Evolutionary conservation across 2,113 vertebrate genomes (phyloP), one percentile per base, ranked within the genome.

Genomic region (Tragelaphus imberbis): DNA sequence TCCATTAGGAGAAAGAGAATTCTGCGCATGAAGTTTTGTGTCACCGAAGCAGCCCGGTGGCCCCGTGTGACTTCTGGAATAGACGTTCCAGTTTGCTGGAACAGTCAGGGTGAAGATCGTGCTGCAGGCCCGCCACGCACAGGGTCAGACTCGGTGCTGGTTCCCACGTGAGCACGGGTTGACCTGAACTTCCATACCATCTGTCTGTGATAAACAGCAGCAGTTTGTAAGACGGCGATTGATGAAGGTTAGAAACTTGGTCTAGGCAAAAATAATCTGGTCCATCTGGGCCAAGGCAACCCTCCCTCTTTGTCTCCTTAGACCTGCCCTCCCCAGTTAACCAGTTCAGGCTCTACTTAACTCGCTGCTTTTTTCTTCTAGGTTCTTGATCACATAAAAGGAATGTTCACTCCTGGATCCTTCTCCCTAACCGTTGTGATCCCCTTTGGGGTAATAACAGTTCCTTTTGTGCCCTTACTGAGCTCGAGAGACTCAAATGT

Each of bases 91-190:
- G 21, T 36, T 68, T 7, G 23, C 75, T 61, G 5, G 17, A 80
- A 82, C 4, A 65, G 51, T 79, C 49, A 47, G 75, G 82, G 11
- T n/a, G 27, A 27, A 80, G 51, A 5, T 28, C 1, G 2, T 47
- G 40, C 44, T 55, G 19, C 5, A 11, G 75, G 63, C 27, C 59
- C 4, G 0, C 3, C 13, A 2, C 28, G 55, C 3, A 23, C 6
- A 40, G 27, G 36, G 53, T 47, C 28, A 56, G 47, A 19, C 2
- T 1, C 2, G 33, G 44, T 27, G 88, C n/a, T 80, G 44, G 21
- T 27, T 90, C 51, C 53, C 61, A 2, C 0, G 2, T 19, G 53
- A 44, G 25, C 10, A 19, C 5, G 30, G 61, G 7, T 27, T 33
- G 27, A 6, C 7, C 6, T 10, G 82, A 56, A 7, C 47, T 47